Conservation (phyloP, 2,888 invertebrate genomes). For the Acanthopleura granulata region DNA sequence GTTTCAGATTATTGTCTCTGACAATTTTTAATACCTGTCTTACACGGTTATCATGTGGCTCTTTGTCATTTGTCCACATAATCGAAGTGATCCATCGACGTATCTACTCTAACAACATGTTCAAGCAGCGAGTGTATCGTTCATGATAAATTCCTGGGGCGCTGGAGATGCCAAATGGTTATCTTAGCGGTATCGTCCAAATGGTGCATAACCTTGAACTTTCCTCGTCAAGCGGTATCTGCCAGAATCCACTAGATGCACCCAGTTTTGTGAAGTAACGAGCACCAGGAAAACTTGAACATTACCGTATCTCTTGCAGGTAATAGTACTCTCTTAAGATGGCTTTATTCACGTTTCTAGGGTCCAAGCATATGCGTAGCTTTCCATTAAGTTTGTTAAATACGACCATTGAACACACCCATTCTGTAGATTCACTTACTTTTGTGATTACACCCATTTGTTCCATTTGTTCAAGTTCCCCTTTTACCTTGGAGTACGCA, state of each 20-base stretch:
- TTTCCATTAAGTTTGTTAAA: no score
- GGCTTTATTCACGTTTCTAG: constrained; percentile 37
- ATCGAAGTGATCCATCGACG: constrained; percentile 22
- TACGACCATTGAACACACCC: no score
- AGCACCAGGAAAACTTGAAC: constrained; percentile 29
- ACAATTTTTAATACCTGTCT: constrained; percentile 17
- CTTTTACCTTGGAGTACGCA: constrained; percentile 29
- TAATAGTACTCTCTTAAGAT: constrained; percentile 33
- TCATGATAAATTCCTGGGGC: constrained; percentile 17
- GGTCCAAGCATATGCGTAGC: no score
- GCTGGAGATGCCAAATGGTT: constrained; percentile 18
- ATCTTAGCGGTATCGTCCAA: constrained; percentile 28
- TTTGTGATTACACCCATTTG: no score
- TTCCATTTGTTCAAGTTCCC: no score
- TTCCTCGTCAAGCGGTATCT: constrained; percentile 29
- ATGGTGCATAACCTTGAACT: constrained; percentile 26
- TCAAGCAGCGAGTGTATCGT: not conserved
- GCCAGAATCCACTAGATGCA: constrained; percentile 37
- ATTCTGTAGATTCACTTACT: no score
- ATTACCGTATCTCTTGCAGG: constrained; percentile 38
- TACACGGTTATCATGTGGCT: constrained; percentile 17
- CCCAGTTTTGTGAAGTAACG: constrained; percentile 34
- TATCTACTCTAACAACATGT: constrained; percentile 20
- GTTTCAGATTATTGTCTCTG: constrained; percentile 19
- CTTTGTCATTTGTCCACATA: not conserved